Evolutionary conservation across 2,113 vertebrate species (phyloP).

Genomic region (Calidris pugnax): DNA sequence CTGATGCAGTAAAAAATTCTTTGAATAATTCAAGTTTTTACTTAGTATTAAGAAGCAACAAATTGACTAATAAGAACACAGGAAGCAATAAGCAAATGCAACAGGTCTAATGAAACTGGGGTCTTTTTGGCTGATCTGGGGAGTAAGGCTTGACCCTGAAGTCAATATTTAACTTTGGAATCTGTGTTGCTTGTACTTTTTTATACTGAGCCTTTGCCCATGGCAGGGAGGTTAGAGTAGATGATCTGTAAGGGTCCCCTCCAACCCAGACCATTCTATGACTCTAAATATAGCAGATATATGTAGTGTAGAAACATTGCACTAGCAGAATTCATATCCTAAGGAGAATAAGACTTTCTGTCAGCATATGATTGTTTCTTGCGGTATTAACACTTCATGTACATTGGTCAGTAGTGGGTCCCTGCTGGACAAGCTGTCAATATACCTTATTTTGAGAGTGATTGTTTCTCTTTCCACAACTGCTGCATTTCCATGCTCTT

Average conservation of each 20-base stretch:
- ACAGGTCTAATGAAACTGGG: not conserved
- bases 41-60: not conserved
- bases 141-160: not conserved
- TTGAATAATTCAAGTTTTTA: not conserved
- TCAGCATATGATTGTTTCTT: not conserved
- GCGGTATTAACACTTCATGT: not conserved
- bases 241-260: not conserved
- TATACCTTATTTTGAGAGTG: not conserved
- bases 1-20: not conserved
- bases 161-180: not conserved
- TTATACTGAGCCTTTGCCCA: not conserved
- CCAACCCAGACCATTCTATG: not conserved
- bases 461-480: not conserved
- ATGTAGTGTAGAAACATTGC: not conserved
- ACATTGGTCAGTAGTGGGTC: not conserved
- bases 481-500: not conserved
- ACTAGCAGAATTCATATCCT: not conserved
- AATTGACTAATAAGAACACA: not conserved
- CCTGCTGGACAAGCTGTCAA: not conserved
- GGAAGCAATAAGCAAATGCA: not conserved
- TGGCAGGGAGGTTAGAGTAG: not conserved
- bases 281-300: not conserved
- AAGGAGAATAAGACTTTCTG: not conserved
- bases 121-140: not conserved
- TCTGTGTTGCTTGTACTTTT: not conserved